Percentiles rank a stretch among this genome's conserved stretches.
Conservation (phyloP, 2,888 invertebrate genomes). For the Limenitis camilla region DNA sequence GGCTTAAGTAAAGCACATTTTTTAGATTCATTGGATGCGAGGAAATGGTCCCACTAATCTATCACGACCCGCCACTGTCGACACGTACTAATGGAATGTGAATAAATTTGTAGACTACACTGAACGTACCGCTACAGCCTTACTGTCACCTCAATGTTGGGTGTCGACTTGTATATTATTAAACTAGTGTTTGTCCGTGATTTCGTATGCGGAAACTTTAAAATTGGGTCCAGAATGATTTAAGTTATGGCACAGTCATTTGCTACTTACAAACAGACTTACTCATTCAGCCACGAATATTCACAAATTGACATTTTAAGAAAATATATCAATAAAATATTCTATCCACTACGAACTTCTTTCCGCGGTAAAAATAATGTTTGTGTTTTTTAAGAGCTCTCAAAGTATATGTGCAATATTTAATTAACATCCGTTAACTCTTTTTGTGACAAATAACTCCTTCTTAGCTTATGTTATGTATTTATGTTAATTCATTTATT, state of each 20-base stretch:
- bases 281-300: too few species aligned
- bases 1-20: conserved; percentile 24
- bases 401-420: too few species aligned
- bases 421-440: too few species aligned
- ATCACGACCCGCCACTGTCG: conserved; percentile 46
- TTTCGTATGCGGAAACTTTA: background rate
- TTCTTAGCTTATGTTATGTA: too few species aligned
- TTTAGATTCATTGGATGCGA: conserved; percentile 34
- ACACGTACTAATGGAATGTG: conserved; percentile 59
- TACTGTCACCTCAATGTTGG: conserved; percentile 12
- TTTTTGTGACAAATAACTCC: too few species aligned
- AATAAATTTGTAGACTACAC: conserved; percentile 50
- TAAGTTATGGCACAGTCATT: background rate
- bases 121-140: conserved; percentile 14
- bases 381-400: too few species aligned
- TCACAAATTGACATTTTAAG: too few species aligned
- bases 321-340: too few species aligned
- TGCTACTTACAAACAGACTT: too few species aligned
- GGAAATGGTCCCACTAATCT: conserved; percentile 47
- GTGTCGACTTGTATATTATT: background rate
- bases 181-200: background rate
- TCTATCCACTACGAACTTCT: too few species aligned
- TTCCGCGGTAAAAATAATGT: too few species aligned
- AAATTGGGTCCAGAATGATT: background rate
- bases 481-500: too few species aligned